Conservation (phyloP, 2,113 vertebrate genomes). For the Lepidothrix coronata region DNA sequence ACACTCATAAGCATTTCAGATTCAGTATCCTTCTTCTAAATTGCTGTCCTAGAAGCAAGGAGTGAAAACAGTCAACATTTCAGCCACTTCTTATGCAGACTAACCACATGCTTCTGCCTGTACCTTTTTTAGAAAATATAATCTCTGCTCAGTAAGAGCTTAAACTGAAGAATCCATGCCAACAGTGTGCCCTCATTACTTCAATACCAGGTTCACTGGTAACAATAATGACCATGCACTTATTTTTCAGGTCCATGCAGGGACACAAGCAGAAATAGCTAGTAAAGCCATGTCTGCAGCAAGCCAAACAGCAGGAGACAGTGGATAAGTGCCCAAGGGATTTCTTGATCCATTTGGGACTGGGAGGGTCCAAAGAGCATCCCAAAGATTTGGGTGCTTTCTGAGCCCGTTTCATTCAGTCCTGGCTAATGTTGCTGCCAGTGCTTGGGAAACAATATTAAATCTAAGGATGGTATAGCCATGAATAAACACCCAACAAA, state of each 20-base stretch:
- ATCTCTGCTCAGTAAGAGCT: neutral
- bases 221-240: neutral
- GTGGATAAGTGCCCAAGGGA: neutral
- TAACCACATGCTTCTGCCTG: neutral
- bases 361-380: neutral
- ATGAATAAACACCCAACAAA: neutral
- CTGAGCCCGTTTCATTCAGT: neutral
- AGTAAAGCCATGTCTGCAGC: neutral
- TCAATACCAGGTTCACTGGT: neutral
- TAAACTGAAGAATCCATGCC: neutral
- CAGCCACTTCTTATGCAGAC: neutral
- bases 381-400: neutral
- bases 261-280: neutral
- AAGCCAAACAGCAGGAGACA: neutral
- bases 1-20: neutral
- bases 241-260: neutral
- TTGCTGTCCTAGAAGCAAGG: neutral
- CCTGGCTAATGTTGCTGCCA: neutral
- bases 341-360: neutral
- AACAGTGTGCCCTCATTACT: neutral
- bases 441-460: neutral
- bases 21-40: neutral
- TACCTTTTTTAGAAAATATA: neutral
- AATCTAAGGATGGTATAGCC: neutral
- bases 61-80: neutral